These are phyloP conservation scores for Trichonephila inaurata DNA, from an alignment of 1,140 invertebrate species.

Conservation along the genomic window DNA sequence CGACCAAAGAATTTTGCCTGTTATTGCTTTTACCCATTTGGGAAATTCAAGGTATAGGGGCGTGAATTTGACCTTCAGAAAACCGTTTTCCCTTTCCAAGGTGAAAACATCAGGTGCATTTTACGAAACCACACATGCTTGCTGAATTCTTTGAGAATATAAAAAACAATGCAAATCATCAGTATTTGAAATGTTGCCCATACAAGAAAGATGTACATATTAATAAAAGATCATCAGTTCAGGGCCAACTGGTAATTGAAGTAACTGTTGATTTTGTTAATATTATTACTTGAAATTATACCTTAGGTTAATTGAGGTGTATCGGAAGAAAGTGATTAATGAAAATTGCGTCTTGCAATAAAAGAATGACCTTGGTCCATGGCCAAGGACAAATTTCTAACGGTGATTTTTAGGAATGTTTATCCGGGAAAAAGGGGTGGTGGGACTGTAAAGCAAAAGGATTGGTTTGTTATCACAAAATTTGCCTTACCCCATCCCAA, in stretches of 20 bases:
- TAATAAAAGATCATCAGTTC: conserved; percentile 23
- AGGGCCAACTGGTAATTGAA: not conserved
- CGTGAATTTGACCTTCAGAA: conserved; percentile 14
- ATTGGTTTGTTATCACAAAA: not conserved
- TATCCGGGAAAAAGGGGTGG: not conserved
- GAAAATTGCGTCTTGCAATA: not conserved
- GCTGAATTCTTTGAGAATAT: not conserved
- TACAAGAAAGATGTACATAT: not conserved
- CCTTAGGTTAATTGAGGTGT: conserved; percentile 32
- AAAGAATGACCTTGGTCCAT: conserved; percentile 26
- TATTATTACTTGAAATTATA: not conserved
- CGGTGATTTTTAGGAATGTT: not conserved
- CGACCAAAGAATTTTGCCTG: not conserved
- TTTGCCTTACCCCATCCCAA: not conserved
- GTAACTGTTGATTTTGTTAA: not conserved
- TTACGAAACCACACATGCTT: not conserved
- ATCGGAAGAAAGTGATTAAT: conserved; percentile 46
- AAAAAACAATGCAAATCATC: not conserved
- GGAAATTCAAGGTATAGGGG: not conserved
- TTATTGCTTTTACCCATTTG: not conserved
- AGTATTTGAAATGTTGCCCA: not conserved
- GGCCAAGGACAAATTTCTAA: conserved; percentile 31
- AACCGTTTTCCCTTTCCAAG: not conserved
- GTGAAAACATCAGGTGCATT: conserved; percentile 3
- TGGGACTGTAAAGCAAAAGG: not conserved